Evolutionary conservation across 1,140 invertebrate genomes (phyloP), one percentile per base, ranked within the genome.

Genomic region (Macrobrachium nipponense): DNA sequence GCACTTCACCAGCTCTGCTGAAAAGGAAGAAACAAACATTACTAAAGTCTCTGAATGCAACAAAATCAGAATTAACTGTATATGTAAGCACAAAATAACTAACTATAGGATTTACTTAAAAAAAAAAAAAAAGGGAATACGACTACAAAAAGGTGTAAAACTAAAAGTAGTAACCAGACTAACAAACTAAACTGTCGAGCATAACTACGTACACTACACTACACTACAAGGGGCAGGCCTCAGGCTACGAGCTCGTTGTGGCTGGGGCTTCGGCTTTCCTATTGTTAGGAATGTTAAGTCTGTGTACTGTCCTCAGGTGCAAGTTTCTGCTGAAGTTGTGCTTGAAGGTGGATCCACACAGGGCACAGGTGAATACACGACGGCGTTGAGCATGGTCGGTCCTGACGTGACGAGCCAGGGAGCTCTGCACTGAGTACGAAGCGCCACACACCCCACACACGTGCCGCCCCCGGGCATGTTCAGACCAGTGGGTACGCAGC

Each of bases 1-100:
- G 92, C 96, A 97, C 92, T 97, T 96, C 86, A 97, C 92, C 91
- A 97, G 97, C 92, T 96, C 97, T 89, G 95, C 96, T 96, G 89
- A 23, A 83, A 80, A 43, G 73, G 36, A 70, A 70, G 70, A 72
- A 23, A 20, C 5, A 43, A 17, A 36, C 79, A 7, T 18, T 23
- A 36, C 11, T 36, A 36, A 23, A 15, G 8, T 61, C n/a, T 5
- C 64, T 59, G 44, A 61, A 43, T 20, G 72, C 43, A 58, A 86
- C 51, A 80, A 59, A 20, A 62, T 61, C 43, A 80, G 43, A 43
- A 58, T 14, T 43, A 86, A 73, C 70, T 20, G 27, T 43, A 20
- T 66, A 80, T 61, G 23, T n/a, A 86, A 27, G 64, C 78, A 59
- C n/a, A 61, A 62, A n/a, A 60, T 43, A 17, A 82, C 15, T 73